Evolutionary conservation across 2,797 vertebrate genomes (phyloP).

Genomic region (Enteromius trimaculatus): DNA sequence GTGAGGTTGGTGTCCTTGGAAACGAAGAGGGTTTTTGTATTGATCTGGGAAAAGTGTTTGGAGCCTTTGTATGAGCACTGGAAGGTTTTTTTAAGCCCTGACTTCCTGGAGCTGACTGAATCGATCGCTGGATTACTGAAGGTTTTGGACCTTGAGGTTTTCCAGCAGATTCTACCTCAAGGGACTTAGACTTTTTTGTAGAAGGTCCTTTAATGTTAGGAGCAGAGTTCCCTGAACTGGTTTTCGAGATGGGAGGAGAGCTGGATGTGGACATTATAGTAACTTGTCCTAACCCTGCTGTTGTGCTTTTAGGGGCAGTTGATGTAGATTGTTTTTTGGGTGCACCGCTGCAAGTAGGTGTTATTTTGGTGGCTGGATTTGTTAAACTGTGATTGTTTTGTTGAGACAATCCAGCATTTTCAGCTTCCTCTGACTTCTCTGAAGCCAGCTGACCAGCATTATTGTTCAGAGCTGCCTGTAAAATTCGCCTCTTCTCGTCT

Average conservation of each 20-base stretch:
- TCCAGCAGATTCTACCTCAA: slow-evolving; percentile 30
- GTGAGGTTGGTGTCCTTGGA: slow-evolving; percentile 72
- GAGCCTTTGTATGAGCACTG: slow-evolving; percentile 62
- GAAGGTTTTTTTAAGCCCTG: slow-evolving; percentile 66
- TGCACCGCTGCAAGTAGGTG: slow-evolving; percentile 46
- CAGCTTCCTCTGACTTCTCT: slow-evolving; percentile 61
- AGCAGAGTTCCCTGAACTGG: slow-evolving; percentile 53
- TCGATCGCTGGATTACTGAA: slow-evolving; percentile 47
- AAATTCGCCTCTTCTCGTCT: slow-evolving; percentile 89
- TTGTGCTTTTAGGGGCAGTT: slow-evolving; percentile 61
- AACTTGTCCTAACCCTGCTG: slow-evolving; percentile 42
- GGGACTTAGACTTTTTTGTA: slow-evolving; percentile 53
- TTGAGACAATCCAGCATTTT: slow-evolving; percentile 53
- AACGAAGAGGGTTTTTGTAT: slow-evolving; percentile 73
- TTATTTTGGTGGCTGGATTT: slow-evolving; percentile 55
- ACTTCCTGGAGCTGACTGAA: slow-evolving; percentile 66
- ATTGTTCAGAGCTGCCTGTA: slow-evolving; percentile 74
- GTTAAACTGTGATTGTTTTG: slow-evolving; percentile 67
- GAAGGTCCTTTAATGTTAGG: slow-evolving; percentile 56
- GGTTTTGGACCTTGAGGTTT: slow-evolving; percentile 42
- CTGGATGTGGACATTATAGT: slow-evolving; percentile 65
- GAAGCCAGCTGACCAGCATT: slow-evolving; percentile 60
- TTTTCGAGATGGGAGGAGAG: slow-evolving; percentile 60
- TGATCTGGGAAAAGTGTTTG: slow-evolving; percentile 74
- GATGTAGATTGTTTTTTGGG: slow-evolving; percentile 55